Percentiles rank a stretch among this genome's conserved stretches.
These are phyloP conservation scores for Brachionus rubens DNA, from an alignment of 1,140 invertebrate species.

Conservation along the genomic window DNA sequence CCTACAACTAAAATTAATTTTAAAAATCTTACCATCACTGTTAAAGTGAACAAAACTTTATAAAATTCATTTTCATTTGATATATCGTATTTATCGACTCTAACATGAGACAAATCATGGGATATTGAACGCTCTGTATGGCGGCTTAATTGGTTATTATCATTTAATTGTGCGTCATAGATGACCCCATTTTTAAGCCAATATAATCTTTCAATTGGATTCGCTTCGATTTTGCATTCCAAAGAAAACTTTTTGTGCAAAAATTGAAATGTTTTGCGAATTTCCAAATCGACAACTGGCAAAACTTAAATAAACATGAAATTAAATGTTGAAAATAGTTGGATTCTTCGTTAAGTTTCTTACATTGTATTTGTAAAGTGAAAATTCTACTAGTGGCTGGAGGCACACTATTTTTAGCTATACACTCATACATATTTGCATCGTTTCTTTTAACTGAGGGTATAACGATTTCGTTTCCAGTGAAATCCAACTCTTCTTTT, in stretches of 20 bases:
- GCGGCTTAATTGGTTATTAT: neutral
- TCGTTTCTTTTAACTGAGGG: neutral
- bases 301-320: neutral
- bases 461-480: neutral
- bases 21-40: neutral
- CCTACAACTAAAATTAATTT: neutral
- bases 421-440: slow-evolving; percentile 36
- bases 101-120: neutral
- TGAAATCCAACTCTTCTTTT: slow-evolving; percentile 31
- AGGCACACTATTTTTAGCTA: slow-evolving; percentile 11
- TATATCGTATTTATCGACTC: slow-evolving; percentile 14
- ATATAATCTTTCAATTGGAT: neutral
- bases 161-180: neutral
- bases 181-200: slow-evolving; percentile 25
- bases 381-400: slow-evolving; percentile 42
- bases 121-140: neutral
- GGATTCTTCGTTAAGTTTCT: neutral
- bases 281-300: neutral
- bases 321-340: neutral
- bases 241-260: neutral
- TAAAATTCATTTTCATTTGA: neutral
- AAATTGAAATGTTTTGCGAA: neutral
- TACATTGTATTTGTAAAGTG: neutral
- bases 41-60: neutral
- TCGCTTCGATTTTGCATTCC: slow-evolving; percentile 17